Evolutionary conservation across 37 sponge, comb jelly and placozoan species (phyloP), one percentile per base, ranked within the genome.

Genomic region (Chondrilla cf. caribensis): DNA sequence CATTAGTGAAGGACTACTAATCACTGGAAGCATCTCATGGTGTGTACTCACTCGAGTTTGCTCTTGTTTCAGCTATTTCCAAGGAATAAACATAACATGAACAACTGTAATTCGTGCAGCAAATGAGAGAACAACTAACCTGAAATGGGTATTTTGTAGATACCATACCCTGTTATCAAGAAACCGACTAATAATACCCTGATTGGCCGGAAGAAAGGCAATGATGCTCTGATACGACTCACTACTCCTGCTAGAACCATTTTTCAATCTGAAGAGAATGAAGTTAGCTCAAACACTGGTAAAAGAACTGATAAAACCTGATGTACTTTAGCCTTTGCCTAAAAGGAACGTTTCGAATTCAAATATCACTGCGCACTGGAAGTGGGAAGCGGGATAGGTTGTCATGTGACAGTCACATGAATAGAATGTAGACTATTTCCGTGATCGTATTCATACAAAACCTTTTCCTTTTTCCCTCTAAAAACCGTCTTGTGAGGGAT

Each of bases 81-180:
- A 55, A 11, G 6, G 29, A 29, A 62, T 62, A 28, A 62, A 62
- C n/a, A n/a, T n/a, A n/a, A n/a, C n/a, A n/a, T n/a, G n/a, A n/a
- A n/a, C n/a, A n/a, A n/a, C n/a, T n/a, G n/a, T n/a, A n/a, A n/a
- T n/a, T n/a, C n/a, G n/a, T n/a, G n/a, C n/a, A n/a, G n/a, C n/a
- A n/a, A 62, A 62, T 15, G 7, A 29, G 22, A 62, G 15, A 62
- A 28, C 7, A 6, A 8, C 71, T 70, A 8, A 91, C 92, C 89
- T 85, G 89, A 78, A 44, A 91, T 87, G 35, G 92, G 92, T 35
- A 91, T 42, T 77, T 82, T 91, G 86, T 82, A 87, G 58, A 87
- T 87, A 40, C 85, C 70, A 77, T 78, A 85, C 54, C 89, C 85
- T 3, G 92, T 91, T 59, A 87, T 85, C 40, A 33, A 25, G 66